These are phyloP conservation scores for Hyles lineata DNA, from an alignment of 2,888 invertebrate species.

Conservation along the genomic window DNA sequence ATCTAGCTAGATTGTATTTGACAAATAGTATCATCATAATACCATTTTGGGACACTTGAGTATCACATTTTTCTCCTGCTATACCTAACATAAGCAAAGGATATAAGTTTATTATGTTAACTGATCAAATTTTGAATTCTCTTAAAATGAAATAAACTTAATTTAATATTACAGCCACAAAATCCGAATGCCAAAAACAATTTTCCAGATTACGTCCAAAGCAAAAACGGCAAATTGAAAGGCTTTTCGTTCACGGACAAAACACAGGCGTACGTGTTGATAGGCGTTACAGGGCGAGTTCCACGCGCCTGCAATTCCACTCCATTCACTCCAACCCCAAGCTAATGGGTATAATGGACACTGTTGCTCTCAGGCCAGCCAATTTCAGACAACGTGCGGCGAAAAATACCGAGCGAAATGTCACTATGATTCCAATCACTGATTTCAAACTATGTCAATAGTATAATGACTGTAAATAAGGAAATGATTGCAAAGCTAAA, in stretches of 20 bases:
- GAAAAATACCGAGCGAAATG: neutral
- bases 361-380: conserved; percentile 1
- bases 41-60: too few relatives aligned
- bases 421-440: neutral
- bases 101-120: too few relatives aligned
- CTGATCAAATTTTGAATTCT: too few relatives aligned
- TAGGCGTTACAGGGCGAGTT: neutral
- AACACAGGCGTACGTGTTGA: conserved; percentile 9
- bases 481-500: too few relatives aligned
- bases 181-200: neutral
- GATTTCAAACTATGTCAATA: neutral
- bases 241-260: neutral
- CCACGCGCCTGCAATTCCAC: conserved; percentile 7
- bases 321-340: conserved; percentile 9
- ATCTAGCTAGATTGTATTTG: too few relatives aligned
- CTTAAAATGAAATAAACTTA: too few relatives aligned
- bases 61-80: too few relatives aligned
- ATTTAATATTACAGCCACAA: too few relatives aligned
- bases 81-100: too few relatives aligned
- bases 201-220: neutral
- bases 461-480: neutral
- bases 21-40: too few relatives aligned
- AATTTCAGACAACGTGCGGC: conserved; percentile 18
- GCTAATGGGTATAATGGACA: conserved; percentile 20
- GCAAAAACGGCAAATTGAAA: conserved; percentile 13